phyloP scores from a whole-genome alignment of 2,888 invertebrate species.

The Opisthograptis luteolata region DNA sequence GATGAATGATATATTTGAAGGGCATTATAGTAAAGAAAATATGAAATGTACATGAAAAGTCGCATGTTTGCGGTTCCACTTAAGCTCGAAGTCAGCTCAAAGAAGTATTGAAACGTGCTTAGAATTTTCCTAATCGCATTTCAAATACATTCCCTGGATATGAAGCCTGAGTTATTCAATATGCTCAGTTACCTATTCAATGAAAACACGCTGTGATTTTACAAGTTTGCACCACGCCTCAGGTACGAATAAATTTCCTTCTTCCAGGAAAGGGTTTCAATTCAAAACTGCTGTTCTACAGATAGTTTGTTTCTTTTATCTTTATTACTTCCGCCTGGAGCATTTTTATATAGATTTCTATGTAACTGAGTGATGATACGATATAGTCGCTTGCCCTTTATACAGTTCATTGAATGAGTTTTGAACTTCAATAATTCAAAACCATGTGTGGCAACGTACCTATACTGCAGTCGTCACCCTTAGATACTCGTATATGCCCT shows the following conservation, averaged over 20 bases:
- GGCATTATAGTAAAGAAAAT: no score
- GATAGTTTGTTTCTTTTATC: slow-evolving; percentile 20
- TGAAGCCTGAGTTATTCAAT: slow-evolving; percentile 42
- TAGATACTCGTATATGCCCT: no score
- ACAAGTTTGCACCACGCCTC: slow-evolving; percentile 36
- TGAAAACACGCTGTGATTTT: slow-evolving; percentile 35
- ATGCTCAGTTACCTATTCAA: slow-evolving; percentile 42
- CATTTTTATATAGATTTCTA: no score
- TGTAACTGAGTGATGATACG: no score
- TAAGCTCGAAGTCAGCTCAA: slow-evolving; percentile 30
- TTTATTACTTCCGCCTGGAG: no score
- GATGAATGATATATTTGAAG: no score
- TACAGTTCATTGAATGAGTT: no score
- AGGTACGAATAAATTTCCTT: slow-evolving; percentile 35
- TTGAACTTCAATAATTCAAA: no score
- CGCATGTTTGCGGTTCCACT: slow-evolving; percentile 15
- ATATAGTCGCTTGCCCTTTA: no score
- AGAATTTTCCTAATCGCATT: slow-evolving; percentile 50
- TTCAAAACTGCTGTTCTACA: slow-evolving; percentile 20
- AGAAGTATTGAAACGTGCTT: slow-evolving; percentile 48
- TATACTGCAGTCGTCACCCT: no score
- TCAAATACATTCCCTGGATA: slow-evolving; percentile 40
- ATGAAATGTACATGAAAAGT: no score
- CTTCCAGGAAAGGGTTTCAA: slow-evolving; percentile 21
- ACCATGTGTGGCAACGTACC: no score